Percentiles rank a stretch among this genome's conserved stretches.
Evolutionary conservation across 2,888 invertebrate species (phyloP).

Genomic region (Molorchus minor): DNA sequence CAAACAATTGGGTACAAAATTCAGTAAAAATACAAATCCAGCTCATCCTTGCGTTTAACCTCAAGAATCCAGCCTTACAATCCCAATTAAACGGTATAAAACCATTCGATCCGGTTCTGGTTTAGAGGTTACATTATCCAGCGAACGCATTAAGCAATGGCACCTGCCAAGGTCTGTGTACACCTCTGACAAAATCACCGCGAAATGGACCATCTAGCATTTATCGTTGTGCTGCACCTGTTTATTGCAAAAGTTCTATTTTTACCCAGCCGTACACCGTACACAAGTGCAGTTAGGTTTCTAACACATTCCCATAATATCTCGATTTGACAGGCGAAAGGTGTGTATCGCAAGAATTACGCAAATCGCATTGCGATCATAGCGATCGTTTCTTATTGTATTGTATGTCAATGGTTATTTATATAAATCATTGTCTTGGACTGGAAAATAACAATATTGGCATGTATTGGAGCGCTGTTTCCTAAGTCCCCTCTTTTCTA

Average conservation of each 20-base stretch:
- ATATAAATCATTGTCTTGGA: no score
- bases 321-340: conserved; percentile 30
- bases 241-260: conserved; percentile 36
- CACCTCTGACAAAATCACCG: conserved; percentile 7
- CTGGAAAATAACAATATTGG: no score
- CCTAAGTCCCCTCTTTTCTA: no score
- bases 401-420: no score
- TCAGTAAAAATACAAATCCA: no score
- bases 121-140: conserved; percentile 35
- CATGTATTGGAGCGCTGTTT: no score
- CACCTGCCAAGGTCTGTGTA: conserved; percentile 39
- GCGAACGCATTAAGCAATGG: conserved; percentile 40
- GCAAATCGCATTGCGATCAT: conserved; percentile 23
- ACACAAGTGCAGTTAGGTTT: conserved; percentile 10
- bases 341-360: conserved; percentile 24
- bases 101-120: conserved; percentile 8
- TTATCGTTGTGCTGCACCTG: conserved; percentile 34
- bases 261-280: conserved; percentile 26
- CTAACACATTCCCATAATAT: conserved; percentile 24
- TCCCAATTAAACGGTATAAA: no score
- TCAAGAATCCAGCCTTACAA: no score
- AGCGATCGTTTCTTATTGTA: not conserved
- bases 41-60: no score
- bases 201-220: conserved; percentile 15
- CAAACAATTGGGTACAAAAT: no score